Percentiles rank a stretch among this genome's conserved stretches.
These are phyloP conservation scores for Pollenia amentaria DNA, from an alignment of 2,888 invertebrate genomes.

Conservation along the genomic window DNA sequence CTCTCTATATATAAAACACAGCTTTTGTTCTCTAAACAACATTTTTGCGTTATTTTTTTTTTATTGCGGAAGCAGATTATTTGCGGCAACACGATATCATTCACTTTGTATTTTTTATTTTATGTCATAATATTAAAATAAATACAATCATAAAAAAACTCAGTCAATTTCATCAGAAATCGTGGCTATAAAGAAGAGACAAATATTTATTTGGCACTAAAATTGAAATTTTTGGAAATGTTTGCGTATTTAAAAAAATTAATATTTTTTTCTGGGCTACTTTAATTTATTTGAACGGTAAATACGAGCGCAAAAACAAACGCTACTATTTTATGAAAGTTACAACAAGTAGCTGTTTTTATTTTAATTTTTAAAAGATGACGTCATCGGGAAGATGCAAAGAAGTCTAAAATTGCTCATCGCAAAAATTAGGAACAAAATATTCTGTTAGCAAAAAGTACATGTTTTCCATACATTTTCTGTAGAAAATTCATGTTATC, in stretches of 20 bases:
- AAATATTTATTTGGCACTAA: too few relatives aligned
- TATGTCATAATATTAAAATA: slow-evolving; percentile 39
- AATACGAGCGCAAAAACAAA: background rate
- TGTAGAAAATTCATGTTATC: too few relatives aligned
- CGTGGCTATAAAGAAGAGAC: background rate
- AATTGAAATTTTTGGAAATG: background rate
- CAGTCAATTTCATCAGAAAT: slow-evolving; percentile 27
- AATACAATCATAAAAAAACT: slow-evolving; percentile 23
- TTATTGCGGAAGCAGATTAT: slow-evolving; percentile 71
- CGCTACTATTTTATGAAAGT: background rate
- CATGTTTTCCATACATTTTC: too few relatives aligned
- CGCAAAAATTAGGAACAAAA: too few relatives aligned
- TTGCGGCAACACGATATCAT: slow-evolving; percentile 65
- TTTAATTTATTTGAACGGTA: background rate
- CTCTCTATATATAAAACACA: slow-evolving; percentile 43
- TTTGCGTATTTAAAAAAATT: slow-evolving; percentile 1
- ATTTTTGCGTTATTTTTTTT: slow-evolving; percentile 21
- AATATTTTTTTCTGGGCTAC: background rate
- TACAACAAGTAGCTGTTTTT: background rate
- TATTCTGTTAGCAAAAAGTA: too few relatives aligned
- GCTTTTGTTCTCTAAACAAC: slow-evolving; percentile 33
- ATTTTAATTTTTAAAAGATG: background rate
- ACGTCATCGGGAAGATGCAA: background rate
- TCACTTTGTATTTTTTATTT: slow-evolving; percentile 24
- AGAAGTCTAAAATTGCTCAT: background rate